Evolutionary conservation across 2,888 invertebrate genomes (phyloP).

Genomic region (Mechanitis mazaeus): DNA sequence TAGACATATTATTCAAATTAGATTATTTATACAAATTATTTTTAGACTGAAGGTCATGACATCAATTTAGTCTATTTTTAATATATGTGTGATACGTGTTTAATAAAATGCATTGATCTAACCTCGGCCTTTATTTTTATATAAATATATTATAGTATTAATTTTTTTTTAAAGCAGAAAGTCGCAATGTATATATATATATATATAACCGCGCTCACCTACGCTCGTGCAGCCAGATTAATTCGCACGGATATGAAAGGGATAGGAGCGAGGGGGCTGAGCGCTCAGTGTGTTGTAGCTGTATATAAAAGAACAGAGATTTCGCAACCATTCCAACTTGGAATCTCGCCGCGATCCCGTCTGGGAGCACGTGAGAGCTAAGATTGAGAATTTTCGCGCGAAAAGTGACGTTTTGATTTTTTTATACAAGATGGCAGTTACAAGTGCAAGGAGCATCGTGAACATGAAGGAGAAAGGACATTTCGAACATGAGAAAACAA

Average conservation of each 20-base stretch:
- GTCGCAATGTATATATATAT: too few relatives aligned
- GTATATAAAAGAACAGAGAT: constrained; percentile 70
- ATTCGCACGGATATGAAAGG: constrained; percentile 49
- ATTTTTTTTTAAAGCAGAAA: background rate
- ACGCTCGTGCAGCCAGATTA: constrained; percentile 17
- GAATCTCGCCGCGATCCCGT: constrained; percentile 66
- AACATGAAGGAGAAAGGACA: constrained; percentile 62
- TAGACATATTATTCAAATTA: constrained; percentile 11
- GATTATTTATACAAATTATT: constrained; percentile 10
- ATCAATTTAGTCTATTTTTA: background rate
- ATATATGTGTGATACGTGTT: too few relatives aligned
- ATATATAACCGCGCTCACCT: constrained; percentile 7
- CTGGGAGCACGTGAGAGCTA: constrained; percentile 60
- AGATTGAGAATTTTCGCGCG: constrained; percentile 48
- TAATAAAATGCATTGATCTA: background rate
- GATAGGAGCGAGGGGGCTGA: constrained; percentile 55
- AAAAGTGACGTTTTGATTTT: constrained; percentile 50
- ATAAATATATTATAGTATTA: background rate
- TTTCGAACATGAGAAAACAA: constrained; percentile 64
- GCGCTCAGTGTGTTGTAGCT: constrained; percentile 47
- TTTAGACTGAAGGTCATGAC: constrained; percentile 12
- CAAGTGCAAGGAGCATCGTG: constrained; percentile 64
- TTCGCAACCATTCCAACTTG: constrained; percentile 69
- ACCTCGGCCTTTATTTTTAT: background rate
- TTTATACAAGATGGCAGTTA: constrained; percentile 60